phyloP scores from a whole-genome alignment of 2,888 invertebrate species.

The Mythimna albipuncta region DNA sequence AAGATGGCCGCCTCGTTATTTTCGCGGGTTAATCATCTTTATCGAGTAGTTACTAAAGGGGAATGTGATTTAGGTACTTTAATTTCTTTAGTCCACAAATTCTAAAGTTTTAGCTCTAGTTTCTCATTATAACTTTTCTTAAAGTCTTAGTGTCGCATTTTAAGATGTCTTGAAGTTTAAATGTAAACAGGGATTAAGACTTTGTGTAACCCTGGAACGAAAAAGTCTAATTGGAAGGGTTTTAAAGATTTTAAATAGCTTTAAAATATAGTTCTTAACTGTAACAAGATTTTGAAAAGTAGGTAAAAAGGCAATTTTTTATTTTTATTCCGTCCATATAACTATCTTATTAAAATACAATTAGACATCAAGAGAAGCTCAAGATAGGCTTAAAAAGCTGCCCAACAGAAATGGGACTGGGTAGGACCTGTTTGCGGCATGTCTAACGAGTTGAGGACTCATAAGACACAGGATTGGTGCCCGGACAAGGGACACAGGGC shows the following conservation, averaged over 20 bases:
- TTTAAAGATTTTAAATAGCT: background rate
- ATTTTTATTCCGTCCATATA: too few species aligned
- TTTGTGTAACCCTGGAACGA: background rate
- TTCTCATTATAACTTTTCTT: conserved; percentile 20
- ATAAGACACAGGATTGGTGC: too few species aligned
- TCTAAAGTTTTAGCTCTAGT: conserved; percentile 17
- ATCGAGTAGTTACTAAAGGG: conserved; percentile 69
- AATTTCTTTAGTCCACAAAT: conserved; percentile 63
- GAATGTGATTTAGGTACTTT: conserved; percentile 68
- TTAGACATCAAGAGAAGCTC: too few species aligned
- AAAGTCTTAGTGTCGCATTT: conserved; percentile 14
- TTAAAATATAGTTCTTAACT: background rate
- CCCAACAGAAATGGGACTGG: too few species aligned
- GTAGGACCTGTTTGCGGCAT: too few species aligned
- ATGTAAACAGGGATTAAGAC: conserved; percentile 1
- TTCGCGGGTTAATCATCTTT: conserved; percentile 75
- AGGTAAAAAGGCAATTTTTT: too few species aligned
- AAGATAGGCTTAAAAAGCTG: too few species aligned
- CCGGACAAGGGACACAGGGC: too few species aligned
- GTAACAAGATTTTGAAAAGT: too few species aligned
- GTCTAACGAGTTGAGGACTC: too few species aligned
- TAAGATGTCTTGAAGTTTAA: background rate
- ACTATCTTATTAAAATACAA: too few species aligned
- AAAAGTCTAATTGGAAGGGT: background rate
- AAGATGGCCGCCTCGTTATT: conserved; percentile 74